Conservation (phyloP, 2,113 vertebrate species). For the Rhadina sibilatrix region DNA sequence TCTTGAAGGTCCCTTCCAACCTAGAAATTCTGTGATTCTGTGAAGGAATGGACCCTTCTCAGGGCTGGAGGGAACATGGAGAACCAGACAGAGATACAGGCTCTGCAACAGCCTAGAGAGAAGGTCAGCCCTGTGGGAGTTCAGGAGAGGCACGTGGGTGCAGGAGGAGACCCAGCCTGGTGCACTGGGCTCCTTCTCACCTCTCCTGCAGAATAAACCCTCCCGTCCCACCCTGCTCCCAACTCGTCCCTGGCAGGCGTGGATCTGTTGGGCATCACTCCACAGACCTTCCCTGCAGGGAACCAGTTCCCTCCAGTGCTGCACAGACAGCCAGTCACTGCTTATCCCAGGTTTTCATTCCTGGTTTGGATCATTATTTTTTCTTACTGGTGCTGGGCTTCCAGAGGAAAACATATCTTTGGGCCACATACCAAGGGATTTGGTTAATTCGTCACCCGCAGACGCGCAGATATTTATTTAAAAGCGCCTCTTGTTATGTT, state of each 20-base stretch:
- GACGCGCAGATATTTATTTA: constrained; percentile 28
- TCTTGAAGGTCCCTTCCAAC: too few relatives aligned
- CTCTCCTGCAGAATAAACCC: background rate
- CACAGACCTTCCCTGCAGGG: background rate
- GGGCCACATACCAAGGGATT: constrained; percentile 41
- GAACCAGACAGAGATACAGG: fast-evolving
- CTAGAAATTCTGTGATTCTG: too few relatives aligned
- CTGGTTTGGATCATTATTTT: background rate
- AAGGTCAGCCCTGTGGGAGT: background rate
- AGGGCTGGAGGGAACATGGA: background rate
- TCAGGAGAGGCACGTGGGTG: fast-evolving
- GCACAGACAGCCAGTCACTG: background rate
- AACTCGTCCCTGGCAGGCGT: fast-evolving
- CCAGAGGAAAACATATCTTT: constrained; percentile 26
- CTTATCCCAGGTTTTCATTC: background rate
- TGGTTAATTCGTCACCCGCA: constrained; percentile 45
- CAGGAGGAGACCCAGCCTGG: background rate
- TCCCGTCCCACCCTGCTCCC: background rate
- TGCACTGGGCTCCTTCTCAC: background rate
- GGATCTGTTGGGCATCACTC: background rate
- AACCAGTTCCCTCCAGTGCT: background rate
- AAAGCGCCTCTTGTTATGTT: constrained; percentile 51
- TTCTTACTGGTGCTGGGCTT: background rate
- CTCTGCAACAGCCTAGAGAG: background rate
- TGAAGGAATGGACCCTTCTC: background rate